Evolutionary conservation across 2,113 vertebrate species (phyloP), one percentile per base, ranked within the genome.

Genomic region (Brachypodius melanocephalos): DNA sequence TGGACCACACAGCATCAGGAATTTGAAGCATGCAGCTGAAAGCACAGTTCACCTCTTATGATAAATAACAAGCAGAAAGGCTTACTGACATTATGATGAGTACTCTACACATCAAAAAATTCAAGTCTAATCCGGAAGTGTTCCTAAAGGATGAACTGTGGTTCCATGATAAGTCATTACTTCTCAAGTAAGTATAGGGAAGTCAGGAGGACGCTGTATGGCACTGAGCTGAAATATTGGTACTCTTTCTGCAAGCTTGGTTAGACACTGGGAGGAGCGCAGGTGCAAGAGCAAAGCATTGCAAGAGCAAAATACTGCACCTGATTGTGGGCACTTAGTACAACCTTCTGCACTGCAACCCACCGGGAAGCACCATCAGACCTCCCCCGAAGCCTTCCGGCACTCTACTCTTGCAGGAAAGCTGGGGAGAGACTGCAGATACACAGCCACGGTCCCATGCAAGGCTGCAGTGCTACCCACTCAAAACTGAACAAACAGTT

Each of bases 121-220:
- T 34, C 49, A 67, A 63, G 43, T 40, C 20, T 61, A 84, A 74
- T 17, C 16, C 72, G 72, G 16, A 73, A 57, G 31, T 28, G 42
- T 63, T 71, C 38, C 52, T 51, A 59, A 74, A 85, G 67, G 24
- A 52, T 15, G 31, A 55, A 49, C 51, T 55, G 32, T 16, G 9
- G 17, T 55, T 77, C 68, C 31, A 42, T 4, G 26, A 62, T 34
- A 59, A 87, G 52, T 25, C n/a, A n/a, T 49, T 46, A 46, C 26
- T 26, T 28, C 63, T 43, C 36, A 42, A 7, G 3, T 22, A 72
- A 43, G 7, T 15, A 48, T 2, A 74, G 9, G 8, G 17, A 58
- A 2, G 2, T 63, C 34, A 63, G 48, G 29, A 42, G 34, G 48
- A 51, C 1, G 1, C 21, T 34, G 4, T 1, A 17, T 0, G 1